A percentile compares a stretch with the other conserved stretches of the same genome.
phyloP scores from a whole-genome alignment of 2,888 invertebrate genomes.

The Drosophila quinaria region DNA sequence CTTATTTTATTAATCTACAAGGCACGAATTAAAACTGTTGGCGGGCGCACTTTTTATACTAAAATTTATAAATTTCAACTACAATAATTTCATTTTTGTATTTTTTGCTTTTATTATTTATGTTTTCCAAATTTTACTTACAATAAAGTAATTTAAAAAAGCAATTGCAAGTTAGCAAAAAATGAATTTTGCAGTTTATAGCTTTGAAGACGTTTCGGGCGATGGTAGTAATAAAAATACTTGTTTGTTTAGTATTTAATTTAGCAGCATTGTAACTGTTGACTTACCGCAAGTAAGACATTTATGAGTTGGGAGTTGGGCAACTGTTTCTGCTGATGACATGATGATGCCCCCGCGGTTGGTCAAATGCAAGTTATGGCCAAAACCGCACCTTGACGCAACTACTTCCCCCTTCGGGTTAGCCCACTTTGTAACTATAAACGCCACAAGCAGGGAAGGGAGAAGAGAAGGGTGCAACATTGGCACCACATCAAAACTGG shows the following conservation, averaged over 20 bases:
- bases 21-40: too few species aligned
- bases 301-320: conserved; percentile 41
- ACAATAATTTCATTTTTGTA: too few species aligned
- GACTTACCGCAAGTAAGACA: conserved; percentile 41
- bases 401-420: conserved; percentile 29
- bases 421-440: conserved; percentile 61
- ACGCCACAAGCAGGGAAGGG: conserved; percentile 47
- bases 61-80: too few species aligned
- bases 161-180: neutral
- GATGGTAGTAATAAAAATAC: conserved; percentile 1
- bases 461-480: conserved; percentile 13
- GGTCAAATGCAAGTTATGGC: conserved; percentile 6
- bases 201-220: neutral
- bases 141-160: neutral
- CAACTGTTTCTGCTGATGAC: conserved; percentile 24
- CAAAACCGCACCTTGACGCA: conserved; percentile 58
- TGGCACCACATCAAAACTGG: conserved; percentile 72
- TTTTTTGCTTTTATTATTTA: neutral
- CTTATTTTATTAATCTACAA: too few species aligned
- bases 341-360: conserved; percentile 27
- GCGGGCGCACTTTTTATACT: too few species aligned
- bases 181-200: conserved; percentile 5
- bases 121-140: neutral
- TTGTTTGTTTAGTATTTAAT: conserved; percentile 17
- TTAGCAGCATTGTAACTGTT: conserved; percentile 2